Percentiles rank a stretch among this genome's conserved stretches.
Conservation (phyloP, 2,888 invertebrate species). For the Plemyria rubiginata region DNA sequence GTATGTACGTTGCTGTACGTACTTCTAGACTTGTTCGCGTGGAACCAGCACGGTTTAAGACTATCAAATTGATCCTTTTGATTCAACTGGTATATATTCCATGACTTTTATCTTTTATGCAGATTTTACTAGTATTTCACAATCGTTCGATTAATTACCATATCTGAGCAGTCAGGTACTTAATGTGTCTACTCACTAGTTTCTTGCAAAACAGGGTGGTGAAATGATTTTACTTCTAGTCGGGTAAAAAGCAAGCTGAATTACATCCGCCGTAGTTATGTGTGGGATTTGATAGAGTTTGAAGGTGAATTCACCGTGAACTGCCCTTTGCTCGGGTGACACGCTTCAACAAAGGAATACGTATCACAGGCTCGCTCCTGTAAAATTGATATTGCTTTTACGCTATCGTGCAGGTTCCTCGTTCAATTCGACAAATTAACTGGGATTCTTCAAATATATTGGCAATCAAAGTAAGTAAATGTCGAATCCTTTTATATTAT, state of each 20-base stretch:
- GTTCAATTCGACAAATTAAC: constrained; percentile 2
- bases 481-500: background rate
- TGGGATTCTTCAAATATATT: constrained; percentile 10
- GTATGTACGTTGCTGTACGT: too few relatives aligned
- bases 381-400: constrained; percentile 45
- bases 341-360: constrained; percentile 45
- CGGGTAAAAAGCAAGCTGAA: background rate
- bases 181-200: too few relatives aligned
- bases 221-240: too few relatives aligned
- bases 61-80: too few relatives aligned
- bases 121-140: too few relatives aligned
- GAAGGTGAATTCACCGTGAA: background rate
- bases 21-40: too few relatives aligned
- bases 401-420: constrained; percentile 16
- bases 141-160: too few relatives aligned
- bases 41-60: too few relatives aligned
- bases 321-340: constrained; percentile 34
- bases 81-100: too few relatives aligned
- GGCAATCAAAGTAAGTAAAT: background rate
- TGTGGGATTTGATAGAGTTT: constrained; percentile 52
- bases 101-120: too few relatives aligned
- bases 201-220: too few relatives aligned
- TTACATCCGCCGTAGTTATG: constrained; percentile 40
- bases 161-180: too few relatives aligned
- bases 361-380: constrained; percentile 31